Conservation (phyloP, 2,797 vertebrate genomes). For the Lagocephalus sceleratus region DNA sequence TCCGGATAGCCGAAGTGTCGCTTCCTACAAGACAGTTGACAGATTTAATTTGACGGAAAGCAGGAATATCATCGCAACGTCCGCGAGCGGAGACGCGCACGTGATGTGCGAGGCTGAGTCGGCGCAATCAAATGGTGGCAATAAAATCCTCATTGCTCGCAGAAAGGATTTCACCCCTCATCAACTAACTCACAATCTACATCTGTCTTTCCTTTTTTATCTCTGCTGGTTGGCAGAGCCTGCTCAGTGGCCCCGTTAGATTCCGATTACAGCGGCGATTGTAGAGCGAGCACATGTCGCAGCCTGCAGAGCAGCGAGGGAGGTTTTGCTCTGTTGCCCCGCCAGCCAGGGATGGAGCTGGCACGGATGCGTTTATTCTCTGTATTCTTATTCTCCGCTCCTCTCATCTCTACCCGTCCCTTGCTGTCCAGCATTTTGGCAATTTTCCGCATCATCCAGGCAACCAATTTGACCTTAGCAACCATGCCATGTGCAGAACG, state of each 20-base stretch:
- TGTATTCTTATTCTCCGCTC: too few relatives aligned
- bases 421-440: conserved; percentile 23
- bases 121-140: conserved; percentile 22
- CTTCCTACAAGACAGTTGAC: neutral
- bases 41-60: conserved; percentile 14
- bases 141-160: conserved; percentile 28
- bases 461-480: conserved; percentile 48
- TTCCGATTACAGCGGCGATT: conserved; percentile 66
- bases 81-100: neutral
- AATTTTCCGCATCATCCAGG: conserved; percentile 28
- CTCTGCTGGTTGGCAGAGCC: conserved; percentile 32
- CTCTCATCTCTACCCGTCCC: conserved; percentile 28
- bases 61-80: conserved; percentile 1
- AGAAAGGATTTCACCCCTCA: conserved; percentile 30
- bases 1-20: neutral
- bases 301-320: conserved; percentile 51
- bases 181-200: conserved; percentile 27
- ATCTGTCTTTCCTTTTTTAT: conserved; percentile 10
- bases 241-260: conserved; percentile 40
- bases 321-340: conserved; percentile 38
- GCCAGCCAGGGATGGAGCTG: conserved; percentile 50
- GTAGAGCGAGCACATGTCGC: conserved; percentile 62
- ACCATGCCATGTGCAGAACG: conserved; percentile 26
- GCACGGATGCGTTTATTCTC: conserved; percentile 19
- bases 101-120: conserved; percentile 22